Base-by-base conservation (phyloP, 2,797 vertebrate species). In the Propithecus deckenii region DNA sequence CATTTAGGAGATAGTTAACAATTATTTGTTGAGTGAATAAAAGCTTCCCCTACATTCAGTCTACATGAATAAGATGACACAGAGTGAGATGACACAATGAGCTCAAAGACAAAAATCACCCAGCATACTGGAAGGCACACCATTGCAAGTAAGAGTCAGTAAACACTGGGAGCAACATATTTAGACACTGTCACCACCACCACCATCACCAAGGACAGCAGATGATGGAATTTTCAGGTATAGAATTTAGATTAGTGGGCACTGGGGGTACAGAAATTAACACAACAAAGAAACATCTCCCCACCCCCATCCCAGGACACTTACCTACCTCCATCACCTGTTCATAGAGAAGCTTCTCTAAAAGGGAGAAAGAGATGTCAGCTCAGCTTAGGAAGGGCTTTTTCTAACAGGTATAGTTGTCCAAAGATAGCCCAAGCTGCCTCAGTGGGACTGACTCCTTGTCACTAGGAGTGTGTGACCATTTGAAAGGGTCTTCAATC, bases 311-410 rank as follows among this genome's bases (percentile, higher is more conserved):
- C 28, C 52, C 71, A 74, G 48, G 95, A 96, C 91, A 98, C 98
- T 98, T 94, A 98, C 98, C 98, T 92, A 98, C 97, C 93, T 98
- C 97, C 97, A 96, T 67, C n/a, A 59, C 97, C 4, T 98, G 98
- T 78, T 98, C 97, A 89, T 98, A 98, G 50, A 98, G 98, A 86
- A 98, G 97, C 9, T 85, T 97, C 90, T 98, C 98, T 98, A 74
- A 67, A 96, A 87, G 59, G 15, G 22, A 67, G 25, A 86, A 25
- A 92, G 2, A 91, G n/a, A 85, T 5, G 11, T 92, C 57, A 94
- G n/a, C 28, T 69, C 52, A 20, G 52, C 28, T 87, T n/a, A 86
- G 75, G 32, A 91, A 79, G 57, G 28, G 7, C 12, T n/a, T 78
- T 93, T 86, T 65, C 86, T 71, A 69, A 69, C 28, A 85, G 25